phyloP scores from a whole-genome alignment of 2,888 invertebrate genomes.

The Icerya purchasi region DNA sequence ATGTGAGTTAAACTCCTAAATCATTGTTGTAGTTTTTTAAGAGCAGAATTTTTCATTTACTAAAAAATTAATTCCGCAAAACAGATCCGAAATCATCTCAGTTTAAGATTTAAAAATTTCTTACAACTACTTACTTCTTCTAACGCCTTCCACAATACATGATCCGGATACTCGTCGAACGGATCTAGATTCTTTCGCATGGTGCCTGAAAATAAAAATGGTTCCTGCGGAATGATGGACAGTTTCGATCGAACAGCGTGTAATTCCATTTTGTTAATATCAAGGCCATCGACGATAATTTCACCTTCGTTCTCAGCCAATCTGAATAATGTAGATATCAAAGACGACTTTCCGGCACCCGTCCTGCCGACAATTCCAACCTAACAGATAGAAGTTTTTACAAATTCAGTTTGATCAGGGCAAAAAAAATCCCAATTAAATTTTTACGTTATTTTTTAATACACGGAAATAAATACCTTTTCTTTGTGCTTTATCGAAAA shows the following conservation, averaged over 20 bases:
- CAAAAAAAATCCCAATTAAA: too few relatives aligned
- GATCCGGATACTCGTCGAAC: conserved; percentile 56
- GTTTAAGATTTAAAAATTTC: too few relatives aligned
- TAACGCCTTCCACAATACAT: conserved; percentile 58
- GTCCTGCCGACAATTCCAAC: conserved; percentile 65
- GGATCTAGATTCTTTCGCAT: conserved; percentile 78
- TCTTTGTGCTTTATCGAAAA: too few relatives aligned
- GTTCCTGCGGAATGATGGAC: conserved; percentile 69
- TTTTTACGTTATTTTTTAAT: too few relatives aligned
- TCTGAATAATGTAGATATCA: conserved; percentile 59
- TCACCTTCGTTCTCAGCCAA: conserved; percentile 53
- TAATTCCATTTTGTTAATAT: conserved; percentile 45
- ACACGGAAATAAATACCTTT: too few relatives aligned
- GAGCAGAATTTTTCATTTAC: too few relatives aligned
- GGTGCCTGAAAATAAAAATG: conserved; percentile 66
- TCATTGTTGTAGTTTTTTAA: too few relatives aligned
- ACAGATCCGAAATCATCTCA: too few relatives aligned
- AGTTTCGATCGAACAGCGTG: conserved; percentile 51
- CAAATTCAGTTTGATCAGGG: too few relatives aligned
- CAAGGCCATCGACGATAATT: conserved; percentile 57
- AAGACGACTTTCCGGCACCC: conserved; percentile 62
- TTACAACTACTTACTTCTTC: conserved; percentile 64
- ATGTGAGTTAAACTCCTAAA: too few relatives aligned
- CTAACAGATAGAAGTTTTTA: conserved; percentile 27
- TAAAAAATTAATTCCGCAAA: too few relatives aligned